Base-by-base conservation (phyloP, 2,797 vertebrate species). In the Pantherophis alleghaniensis region DNA sequence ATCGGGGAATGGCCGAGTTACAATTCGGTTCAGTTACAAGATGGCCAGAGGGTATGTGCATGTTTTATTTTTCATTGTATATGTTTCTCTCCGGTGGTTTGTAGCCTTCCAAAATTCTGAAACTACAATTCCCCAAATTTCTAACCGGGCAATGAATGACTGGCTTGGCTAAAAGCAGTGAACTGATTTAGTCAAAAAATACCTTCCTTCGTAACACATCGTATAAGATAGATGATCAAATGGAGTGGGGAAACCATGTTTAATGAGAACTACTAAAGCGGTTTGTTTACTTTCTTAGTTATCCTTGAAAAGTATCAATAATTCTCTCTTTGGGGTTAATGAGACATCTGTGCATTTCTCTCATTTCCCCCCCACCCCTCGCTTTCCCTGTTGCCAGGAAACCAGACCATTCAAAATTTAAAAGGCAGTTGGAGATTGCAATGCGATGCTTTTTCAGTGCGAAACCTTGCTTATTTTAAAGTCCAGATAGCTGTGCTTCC, bases 401-500 rank as follows among this genome's bases (percentile, higher is more conserved):
- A 60, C 1, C 55, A 90, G 93, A 88, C 2, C 57, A 57, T 12
- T 42, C 42, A 95, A 94, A 94, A 90, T 32, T 57, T 57, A 28
- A n/a, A 87, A 91, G 10, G 13, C 2, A 1, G 22, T 56, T 11
- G 0, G 12, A 55, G 66, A 60, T 91, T 28, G 18, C 18, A 63
- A 20, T 24, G n/a, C 9, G 42, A 63, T 74, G 55, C 37, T 28
- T n/a, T 61, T 51, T 63, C 86, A 2, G 9, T n/a, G 56, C 11
- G 24, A 91, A 89, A 74, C 86, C 60, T 93, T 95, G 86, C 93
- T 13, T 93, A 61, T 90, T 96, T 86, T 18, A 57, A 86, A 59
- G 60, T 94, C 95, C 93, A 92, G 94, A 55, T 88, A 94, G 88
- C 28, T 95, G 91, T 92, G 66, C 87, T 56, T 93, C 94, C 94